Conservation (phyloP, 2,888 invertebrate genomes). For the Leptinotarsa haldemani region DNA sequence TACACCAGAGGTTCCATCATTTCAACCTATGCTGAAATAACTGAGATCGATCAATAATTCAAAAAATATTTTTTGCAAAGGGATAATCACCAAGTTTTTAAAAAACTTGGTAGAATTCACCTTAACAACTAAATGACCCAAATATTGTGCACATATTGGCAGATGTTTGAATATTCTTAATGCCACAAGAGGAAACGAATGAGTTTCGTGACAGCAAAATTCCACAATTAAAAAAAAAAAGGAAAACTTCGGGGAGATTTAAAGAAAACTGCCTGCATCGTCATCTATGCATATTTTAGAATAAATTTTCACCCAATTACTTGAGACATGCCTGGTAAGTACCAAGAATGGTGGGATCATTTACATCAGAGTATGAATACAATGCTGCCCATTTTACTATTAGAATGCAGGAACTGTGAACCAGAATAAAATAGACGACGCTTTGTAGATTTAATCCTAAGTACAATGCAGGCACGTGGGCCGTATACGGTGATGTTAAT, state of each 20-base stretch:
- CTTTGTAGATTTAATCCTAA: conserved; percentile 7
- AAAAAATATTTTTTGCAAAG: no score
- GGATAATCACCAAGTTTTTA: no score
- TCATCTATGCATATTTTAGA: conserved; percentile 1
- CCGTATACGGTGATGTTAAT: conserved; percentile 25
- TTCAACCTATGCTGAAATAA: no score
- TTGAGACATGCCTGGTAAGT: background rate
- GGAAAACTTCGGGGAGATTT: background rate
- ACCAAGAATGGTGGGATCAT: conserved; percentile 5
- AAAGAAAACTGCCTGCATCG: background rate
- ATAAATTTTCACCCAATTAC: conserved; percentile 9
- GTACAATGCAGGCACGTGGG: conserved; percentile 23
- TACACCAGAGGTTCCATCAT: no score
- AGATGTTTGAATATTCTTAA: no score
- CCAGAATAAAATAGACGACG: conserved; percentile 16
- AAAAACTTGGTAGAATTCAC: no score
- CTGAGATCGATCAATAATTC: no score
- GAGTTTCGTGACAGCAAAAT: no score
- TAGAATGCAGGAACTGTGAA: conserved; percentile 1
- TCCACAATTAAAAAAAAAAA: no score
- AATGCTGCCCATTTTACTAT: conserved; percentile 16
- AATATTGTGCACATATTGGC: no score
- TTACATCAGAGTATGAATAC: conserved; percentile 11
- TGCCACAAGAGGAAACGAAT: no score
- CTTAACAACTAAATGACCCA: no score